These are phyloP conservation scores for Drosophila hydei DNA, from an alignment of 1,140 invertebrate species.

Conservation along the genomic window DNA sequence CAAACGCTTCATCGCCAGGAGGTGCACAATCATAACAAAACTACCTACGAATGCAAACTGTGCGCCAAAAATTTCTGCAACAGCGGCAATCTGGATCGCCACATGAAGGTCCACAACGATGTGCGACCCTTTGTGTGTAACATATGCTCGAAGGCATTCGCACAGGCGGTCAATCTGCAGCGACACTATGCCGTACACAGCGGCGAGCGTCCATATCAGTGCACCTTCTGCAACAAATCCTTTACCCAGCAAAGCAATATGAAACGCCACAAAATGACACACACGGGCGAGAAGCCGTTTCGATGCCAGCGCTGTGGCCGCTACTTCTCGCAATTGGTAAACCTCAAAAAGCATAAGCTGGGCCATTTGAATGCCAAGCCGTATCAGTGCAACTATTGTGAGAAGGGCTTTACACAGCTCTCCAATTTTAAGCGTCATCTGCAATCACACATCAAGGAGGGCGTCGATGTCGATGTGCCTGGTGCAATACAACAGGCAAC, in stretches of 20 bases:
- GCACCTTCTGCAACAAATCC: slow-evolving; percentile 81
- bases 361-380: slow-evolving; percentile 81
- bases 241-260: slow-evolving; percentile 83
- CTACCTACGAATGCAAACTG: slow-evolving; percentile 80
- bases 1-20: slow-evolving; percentile 78
- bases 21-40: slow-evolving; percentile 79
- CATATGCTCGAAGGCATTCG: slow-evolving; percentile 79
- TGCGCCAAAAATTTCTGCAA: slow-evolving; percentile 81
- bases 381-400: slow-evolving; percentile 76
- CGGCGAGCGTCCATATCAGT: slow-evolving; percentile 80
- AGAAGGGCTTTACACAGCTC: slow-evolving; percentile 80
- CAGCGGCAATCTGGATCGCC: slow-evolving; percentile 77
- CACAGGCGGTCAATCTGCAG: slow-evolving; percentile 82
- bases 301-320: slow-evolving; percentile 78
- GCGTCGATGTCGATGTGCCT: slow-evolving; percentile 71
- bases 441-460: slow-evolving; percentile 78
- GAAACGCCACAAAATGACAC: slow-evolving; percentile 83
- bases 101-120: slow-evolving; percentile 83
- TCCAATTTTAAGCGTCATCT: slow-evolving; percentile 80
- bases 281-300: slow-evolving; percentile 83
- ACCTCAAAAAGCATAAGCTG: slow-evolving; percentile 83
- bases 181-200: slow-evolving; percentile 81
- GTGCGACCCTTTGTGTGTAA: slow-evolving; percentile 77
- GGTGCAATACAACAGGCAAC: slow-evolving; percentile 68
- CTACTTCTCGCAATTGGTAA: slow-evolving; percentile 81